Evolutionary conservation across 2,113 vertebrate species (phyloP).

Genomic region (Bubo scandiacus): DNA sequence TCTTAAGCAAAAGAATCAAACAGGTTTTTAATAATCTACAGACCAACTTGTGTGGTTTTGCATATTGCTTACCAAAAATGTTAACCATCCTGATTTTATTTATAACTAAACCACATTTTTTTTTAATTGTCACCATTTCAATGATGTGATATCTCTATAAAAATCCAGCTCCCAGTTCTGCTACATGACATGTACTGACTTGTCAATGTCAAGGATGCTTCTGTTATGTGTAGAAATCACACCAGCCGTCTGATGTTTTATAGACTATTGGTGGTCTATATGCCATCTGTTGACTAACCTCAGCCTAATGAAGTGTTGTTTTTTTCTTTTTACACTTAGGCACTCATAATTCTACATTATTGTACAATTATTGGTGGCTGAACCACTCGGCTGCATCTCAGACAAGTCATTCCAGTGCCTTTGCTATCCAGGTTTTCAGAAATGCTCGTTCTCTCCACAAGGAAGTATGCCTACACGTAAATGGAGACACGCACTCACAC

Average conservation of each 20-base stretch:
- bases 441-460: rapidly evolving
- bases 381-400: neutral
- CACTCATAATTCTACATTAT: neutral
- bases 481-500: neutral
- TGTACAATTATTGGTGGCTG: neutral
- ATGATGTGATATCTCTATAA: neutral
- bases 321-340: neutral
- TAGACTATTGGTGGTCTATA: neutral
- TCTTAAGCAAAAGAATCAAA: neutral
- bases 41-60: neutral
- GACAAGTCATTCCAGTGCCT: neutral
- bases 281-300: slow-evolving; percentile 26
- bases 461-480: neutral
- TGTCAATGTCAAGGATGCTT: slow-evolving; percentile 42
- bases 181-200: slow-evolving; percentile 3
- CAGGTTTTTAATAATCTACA: neutral
- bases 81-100: slow-evolving; percentile 40
- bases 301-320: neutral
- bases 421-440: neutral
- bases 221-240: slow-evolving; percentile 16
- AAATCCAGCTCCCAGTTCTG: slow-evolving; percentile 31
- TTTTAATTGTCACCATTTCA: neutral
- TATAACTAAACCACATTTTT: neutral
- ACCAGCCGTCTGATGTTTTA: slow-evolving; percentile 11
- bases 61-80: neutral